These are phyloP conservation scores for Cottus gobio DNA, from an alignment of 2,113 vertebrate genomes.

Conservation along the genomic window DNA sequence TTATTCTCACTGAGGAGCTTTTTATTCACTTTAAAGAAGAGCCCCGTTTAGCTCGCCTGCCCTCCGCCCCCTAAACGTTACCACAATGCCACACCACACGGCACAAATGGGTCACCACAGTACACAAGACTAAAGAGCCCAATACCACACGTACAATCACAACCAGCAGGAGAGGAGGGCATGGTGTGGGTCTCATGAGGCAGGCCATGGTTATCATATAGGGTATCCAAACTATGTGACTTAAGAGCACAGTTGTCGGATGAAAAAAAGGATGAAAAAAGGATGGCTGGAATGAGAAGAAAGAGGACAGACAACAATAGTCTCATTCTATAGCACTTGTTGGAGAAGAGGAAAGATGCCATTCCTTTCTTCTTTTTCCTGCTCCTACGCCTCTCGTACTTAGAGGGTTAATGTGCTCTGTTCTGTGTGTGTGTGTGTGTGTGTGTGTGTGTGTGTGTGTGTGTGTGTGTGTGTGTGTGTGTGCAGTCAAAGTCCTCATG, in stretches of 20 bases:
- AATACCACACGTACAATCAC: conserved; percentile 60
- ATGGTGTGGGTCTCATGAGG: conserved; percentile 24
- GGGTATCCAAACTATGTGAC: conserved; percentile 36
- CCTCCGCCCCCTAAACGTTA: conserved; percentile 16
- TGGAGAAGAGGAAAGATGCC: conserved; percentile 22
- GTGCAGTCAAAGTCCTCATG: conserved; percentile 13
- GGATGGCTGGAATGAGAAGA: conserved; percentile 17
- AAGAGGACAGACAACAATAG: conserved; percentile 64
- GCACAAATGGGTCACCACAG: conserved; percentile 53
- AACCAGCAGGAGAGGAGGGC: conserved; percentile 54
- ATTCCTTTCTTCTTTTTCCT: conserved; percentile 21
- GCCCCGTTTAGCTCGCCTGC: conserved; percentile 39
- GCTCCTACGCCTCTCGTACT: conserved; percentile 5
- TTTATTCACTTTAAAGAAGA: conserved; percentile 59
- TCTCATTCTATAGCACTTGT: conserved; percentile 40
- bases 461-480: conserved; percentile 8
- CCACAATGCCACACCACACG: conserved; percentile 59
- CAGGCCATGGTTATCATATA: conserved; percentile 27
- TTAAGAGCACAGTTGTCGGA: conserved; percentile 31
- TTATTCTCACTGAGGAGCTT: conserved; percentile 26
- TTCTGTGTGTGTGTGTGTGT: conserved; percentile 1
- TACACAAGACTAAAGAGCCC: conserved; percentile 44
- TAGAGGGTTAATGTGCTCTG: background rate
- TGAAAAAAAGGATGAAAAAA: conserved; percentile 33
- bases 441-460: background rate